Base-by-base conservation (phyloP, 2,888 invertebrate genomes). In the Perdita meconis region DNA sequence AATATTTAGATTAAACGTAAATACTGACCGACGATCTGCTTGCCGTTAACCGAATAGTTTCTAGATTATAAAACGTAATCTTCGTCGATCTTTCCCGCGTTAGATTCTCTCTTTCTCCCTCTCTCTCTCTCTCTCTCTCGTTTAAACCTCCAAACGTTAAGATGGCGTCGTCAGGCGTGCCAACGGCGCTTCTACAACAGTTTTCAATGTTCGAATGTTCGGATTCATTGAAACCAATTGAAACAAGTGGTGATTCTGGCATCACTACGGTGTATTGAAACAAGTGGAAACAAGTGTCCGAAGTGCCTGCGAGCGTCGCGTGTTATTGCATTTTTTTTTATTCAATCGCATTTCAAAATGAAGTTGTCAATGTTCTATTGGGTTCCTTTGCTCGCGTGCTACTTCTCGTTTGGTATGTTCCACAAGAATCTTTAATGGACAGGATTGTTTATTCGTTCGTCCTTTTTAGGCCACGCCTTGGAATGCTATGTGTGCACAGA, bases 401-500 rank as follows among this genome's bases (percentile, higher is more conserved):
- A 19, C 22, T 16, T 77, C 0, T 22, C 82, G 3, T 12, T 82
- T 12, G 53, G 82, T 82, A 83, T 5, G 56, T 51, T 38, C 0
- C 12, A 2, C 26, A 13, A 64, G 44, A 19, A 36, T 50, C 6
- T 0, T 24, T 42, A n/a, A 4, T 5, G 3, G 34, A 0, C 4
- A 6, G 1, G 5, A 64, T 8, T 16, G 1, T 30, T 67, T 51
- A 55, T 24, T 60, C 8, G n/a, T n/a, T 13, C 53, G 19, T 38
- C 6, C 55, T 70, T 30, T 64, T 88, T 89, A 96, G 96, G 94
- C 87, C 89, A 92, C 89, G 94, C 95, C 81, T 93, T 98, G 82
- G 98, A 99, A 93, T 99, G 99, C 92, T 99, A 99, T 91, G 98
- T 98, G 13, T 99, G 99, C 92, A 95, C 96, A 80, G 95, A 97